These are phyloP conservation scores for Myotis myotis DNA, from an alignment of 2,797 vertebrate genomes.

Conservation along the genomic window DNA sequence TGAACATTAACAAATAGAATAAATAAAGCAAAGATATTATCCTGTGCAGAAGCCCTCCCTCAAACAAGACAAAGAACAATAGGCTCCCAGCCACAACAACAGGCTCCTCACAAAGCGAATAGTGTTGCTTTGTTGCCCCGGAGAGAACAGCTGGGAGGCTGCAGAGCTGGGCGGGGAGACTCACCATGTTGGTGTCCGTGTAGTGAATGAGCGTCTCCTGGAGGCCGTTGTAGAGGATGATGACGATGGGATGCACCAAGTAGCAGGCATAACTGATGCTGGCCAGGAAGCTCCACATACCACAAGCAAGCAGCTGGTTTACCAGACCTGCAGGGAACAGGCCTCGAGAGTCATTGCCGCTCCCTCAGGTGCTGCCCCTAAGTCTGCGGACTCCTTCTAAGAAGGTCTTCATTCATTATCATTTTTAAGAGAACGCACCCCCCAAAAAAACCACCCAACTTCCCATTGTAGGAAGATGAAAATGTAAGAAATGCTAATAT, in stretches of 20 bases:
- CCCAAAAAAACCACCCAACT: not conserved
- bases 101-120: not conserved
- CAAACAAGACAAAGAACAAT: not conserved
- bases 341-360: rapidly evolving
- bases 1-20: not conserved
- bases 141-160: rapidly evolving
- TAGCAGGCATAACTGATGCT: conserved; percentile 92
- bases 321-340: conserved; percentile 82
- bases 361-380: not conserved
- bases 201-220: conserved; percentile 91
- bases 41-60: not conserved
- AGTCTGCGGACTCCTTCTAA: not conserved
- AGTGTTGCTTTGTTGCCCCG: not conserved
- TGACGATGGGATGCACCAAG: conserved; percentile 88
- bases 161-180: not conserved
- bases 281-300: conserved; percentile 87
- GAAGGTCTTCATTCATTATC: not conserved
- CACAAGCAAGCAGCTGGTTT: conserved; percentile 84
- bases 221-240: conserved; percentile 87
- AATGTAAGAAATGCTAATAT: not conserved
- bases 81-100: not conserved
- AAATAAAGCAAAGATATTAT: not conserved
- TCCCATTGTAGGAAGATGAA: not conserved
- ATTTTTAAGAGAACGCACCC: not conserved
- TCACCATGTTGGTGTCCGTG: conserved; percentile 89